Conservation (phyloP, 2,113 vertebrate genomes). For the Gavia stellata region DNA sequence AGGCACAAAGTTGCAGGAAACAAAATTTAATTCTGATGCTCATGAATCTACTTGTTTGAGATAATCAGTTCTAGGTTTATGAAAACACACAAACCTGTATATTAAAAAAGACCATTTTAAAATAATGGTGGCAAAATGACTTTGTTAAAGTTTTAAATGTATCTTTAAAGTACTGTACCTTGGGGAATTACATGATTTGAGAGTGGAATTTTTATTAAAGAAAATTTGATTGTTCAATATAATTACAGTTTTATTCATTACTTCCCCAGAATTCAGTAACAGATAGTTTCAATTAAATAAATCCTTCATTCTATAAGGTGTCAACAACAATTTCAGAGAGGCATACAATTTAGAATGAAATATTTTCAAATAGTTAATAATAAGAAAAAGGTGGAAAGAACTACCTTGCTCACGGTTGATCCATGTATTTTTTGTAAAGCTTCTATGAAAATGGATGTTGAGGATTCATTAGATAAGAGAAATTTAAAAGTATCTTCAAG, state of each 20-base stretch:
- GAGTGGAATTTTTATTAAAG: background rate
- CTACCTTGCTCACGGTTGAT: slow-evolving; percentile 58
- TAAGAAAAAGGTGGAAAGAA: background rate
- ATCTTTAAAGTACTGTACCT: background rate
- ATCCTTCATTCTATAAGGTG: background rate
- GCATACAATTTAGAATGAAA: background rate
- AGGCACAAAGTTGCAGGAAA: background rate
- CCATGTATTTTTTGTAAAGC: slow-evolving; percentile 36
- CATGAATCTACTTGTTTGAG: background rate
- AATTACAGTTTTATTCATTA: background rate
- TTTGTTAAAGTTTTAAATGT: background rate
- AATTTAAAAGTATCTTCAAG: slow-evolving; percentile 85
- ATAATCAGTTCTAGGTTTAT: background rate
- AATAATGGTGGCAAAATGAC: background rate
- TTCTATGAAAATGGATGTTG: slow-evolving; percentile 36
- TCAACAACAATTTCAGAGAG: background rate
- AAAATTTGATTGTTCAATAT: background rate
- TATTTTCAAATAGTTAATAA: background rate
- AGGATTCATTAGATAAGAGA: slow-evolving; percentile 73
- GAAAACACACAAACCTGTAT: background rate
- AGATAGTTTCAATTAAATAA: background rate
- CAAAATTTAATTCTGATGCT: background rate
- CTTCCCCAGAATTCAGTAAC: background rate
- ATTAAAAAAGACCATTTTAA: background rate
- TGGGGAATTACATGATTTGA: background rate